Evolutionary conservation across 2,113 vertebrate genomes (phyloP), one percentile per base, ranked within the genome.

Genomic region (Sarotherodon lohbergeri): DNA sequence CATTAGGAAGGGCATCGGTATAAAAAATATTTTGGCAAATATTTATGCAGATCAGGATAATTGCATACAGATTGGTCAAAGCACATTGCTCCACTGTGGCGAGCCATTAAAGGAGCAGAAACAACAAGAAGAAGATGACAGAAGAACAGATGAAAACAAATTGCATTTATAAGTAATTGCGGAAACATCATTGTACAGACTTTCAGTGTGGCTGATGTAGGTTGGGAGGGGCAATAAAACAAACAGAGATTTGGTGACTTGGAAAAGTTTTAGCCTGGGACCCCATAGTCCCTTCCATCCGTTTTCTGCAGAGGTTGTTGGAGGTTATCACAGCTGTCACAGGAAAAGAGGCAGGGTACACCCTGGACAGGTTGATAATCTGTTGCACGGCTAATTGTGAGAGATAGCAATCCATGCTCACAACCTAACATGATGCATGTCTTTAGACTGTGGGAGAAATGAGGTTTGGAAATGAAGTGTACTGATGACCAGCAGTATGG

Each of bases 151-250:
- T 63, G 59, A 3, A 63, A 63, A 63, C 32, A 36, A 66, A 36
- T 19, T 36, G 9, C 61, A 66, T 10, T 0, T 19, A 8, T 39
- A 39, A 66, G 19, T 66, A 0, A 13, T 66, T 39, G 61, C 12
- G 0, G 34, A 22, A 12, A 66, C 34, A n/a, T 12, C 9, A 36
- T n/a, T 66, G 61, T n/a, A 39, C 12, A 66, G 2, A 22, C 19
- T 39, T 66, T 66, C 10, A 66, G 61, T 39, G 3, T 39, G 10
- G 17, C 61, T 66, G 1, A 8, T 39, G 34, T 66, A 66, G 34
- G 0, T 39, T 66, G 61, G 61, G 32, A n/a, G 34, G 61, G 17
- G 6, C 0, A 66, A 66, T 66, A 66, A 66, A 66, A 0, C 32
- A 66, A n/a, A 66, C 9, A 12, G 10, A n/a, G 5, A 12, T 66